Evolutionary conservation across 2,888 invertebrate genomes (phyloP).

Genomic region (Drosophila conformis): DNA sequence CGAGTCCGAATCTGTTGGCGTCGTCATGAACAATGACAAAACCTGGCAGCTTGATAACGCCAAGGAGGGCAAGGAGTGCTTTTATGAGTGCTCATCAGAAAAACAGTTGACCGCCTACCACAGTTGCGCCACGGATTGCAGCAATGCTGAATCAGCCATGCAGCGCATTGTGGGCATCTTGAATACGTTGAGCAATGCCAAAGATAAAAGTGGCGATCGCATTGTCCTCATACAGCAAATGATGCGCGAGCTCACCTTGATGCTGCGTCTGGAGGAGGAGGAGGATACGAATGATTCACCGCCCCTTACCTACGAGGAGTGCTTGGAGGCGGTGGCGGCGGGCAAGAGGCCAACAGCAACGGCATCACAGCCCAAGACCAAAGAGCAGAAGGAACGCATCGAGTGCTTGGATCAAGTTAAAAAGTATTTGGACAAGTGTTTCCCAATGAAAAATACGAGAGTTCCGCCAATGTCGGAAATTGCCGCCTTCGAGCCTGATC

Average conservation of each 20-base stretch:
- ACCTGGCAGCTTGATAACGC: not conserved
- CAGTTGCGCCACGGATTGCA: slow-evolving; percentile 1
- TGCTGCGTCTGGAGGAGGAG: slow-evolving; percentile 47
- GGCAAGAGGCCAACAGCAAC: not conserved
- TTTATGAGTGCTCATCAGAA: not conserved
- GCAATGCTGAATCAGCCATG: not conserved
- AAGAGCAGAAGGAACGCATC: slow-evolving; percentile 14
- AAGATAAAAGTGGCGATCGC: slow-evolving; percentile 33
- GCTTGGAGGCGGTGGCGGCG: slow-evolving; percentile 44
- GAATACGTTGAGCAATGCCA: slow-evolving; percentile 30
- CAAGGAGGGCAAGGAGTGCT: not conserved
- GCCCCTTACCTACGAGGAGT: slow-evolving; percentile 41
- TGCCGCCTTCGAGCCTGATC: slow-evolving; percentile 51
- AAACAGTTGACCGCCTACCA: not conserved
- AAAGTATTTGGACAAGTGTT: slow-evolving; percentile 56
- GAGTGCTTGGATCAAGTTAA: slow-evolving; percentile 58
- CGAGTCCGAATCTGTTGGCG: slow-evolving; percentile 13
- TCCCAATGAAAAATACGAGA: slow-evolving; percentile 9
- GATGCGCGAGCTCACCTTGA: slow-evolving; percentile 49
- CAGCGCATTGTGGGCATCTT: slow-evolving; percentile 45
- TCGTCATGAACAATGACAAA: not conserved
- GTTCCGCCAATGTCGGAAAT: slow-evolving; percentile 29
- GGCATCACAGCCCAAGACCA: not conserved
- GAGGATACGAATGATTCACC: slow-evolving; percentile 1
- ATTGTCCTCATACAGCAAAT: slow-evolving; percentile 38